These are phyloP conservation scores for Toxonevra muliebris DNA, from an alignment of 2,888 invertebrate species.

Conservation along the genomic window DNA sequence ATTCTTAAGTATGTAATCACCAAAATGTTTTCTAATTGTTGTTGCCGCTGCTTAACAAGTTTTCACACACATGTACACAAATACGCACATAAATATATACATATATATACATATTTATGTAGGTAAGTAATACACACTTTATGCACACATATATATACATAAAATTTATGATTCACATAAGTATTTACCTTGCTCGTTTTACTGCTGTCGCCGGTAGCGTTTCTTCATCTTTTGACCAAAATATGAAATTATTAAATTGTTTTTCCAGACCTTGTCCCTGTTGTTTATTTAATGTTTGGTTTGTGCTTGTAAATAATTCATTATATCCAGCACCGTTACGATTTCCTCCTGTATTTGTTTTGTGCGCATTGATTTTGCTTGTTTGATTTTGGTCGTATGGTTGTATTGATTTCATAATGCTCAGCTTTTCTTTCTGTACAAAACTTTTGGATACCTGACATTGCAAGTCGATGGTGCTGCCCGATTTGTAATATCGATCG, in stretches of 20 bases:
- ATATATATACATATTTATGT: too few relatives aligned
- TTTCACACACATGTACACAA: constrained; percentile 4
- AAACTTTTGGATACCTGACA: constrained; percentile 68
- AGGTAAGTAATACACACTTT: not conserved
- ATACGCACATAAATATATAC: not conserved
- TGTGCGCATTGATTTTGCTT: constrained; percentile 33
- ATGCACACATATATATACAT: constrained; percentile 1
- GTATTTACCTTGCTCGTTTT: constrained; percentile 49
- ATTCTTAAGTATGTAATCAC: too few relatives aligned
- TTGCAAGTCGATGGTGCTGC: constrained; percentile 76
- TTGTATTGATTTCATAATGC: constrained; percentile 51
- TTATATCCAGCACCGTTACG: constrained; percentile 33
- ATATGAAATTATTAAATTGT: constrained; percentile 52
- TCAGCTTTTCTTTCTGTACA: constrained; percentile 57
- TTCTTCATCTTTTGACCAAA: constrained; percentile 57
- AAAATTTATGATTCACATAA: too few relatives aligned
- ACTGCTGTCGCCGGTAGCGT: constrained; percentile 47
- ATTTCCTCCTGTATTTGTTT: constrained; percentile 15
- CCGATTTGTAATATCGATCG: constrained; percentile 78
- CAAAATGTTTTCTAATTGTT: too few relatives aligned
- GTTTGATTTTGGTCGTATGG: constrained; percentile 38
- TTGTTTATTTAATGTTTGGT: constrained; percentile 40
- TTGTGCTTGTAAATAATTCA: constrained; percentile 43
- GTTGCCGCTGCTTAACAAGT: too few relatives aligned
- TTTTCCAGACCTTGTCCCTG: constrained; percentile 49